These are phyloP conservation scores for Brienomyrus longianalis DNA, from an alignment of 2,113 vertebrate genomes.

Conservation along the genomic window DNA sequence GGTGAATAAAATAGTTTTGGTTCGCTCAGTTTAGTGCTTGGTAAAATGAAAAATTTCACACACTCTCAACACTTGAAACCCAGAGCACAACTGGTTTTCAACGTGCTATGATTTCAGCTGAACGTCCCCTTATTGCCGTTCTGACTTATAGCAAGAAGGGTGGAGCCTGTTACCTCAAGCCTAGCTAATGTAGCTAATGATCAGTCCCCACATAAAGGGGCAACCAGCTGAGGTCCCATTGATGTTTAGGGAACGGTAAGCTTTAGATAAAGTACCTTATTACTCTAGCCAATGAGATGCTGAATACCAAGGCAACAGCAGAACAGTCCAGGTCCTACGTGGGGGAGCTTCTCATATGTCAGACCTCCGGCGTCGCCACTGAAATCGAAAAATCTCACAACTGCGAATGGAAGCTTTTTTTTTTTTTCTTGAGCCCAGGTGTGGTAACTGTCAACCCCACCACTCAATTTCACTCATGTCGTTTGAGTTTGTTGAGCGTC, in stretches of 20 bases:
- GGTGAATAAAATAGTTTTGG: not conserved
- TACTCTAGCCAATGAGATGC: not conserved
- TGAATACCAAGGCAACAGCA: not conserved
- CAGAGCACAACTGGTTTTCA: not conserved
- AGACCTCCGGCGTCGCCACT: not conserved
- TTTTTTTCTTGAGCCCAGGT: not conserved
- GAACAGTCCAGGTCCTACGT: not conserved
- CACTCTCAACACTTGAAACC: not conserved
- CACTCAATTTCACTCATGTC: not conserved
- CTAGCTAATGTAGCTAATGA: not conserved
- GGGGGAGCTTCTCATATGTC: not conserved
- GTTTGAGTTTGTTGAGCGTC: not conserved
- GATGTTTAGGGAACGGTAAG: not conserved
- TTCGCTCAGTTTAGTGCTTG: not conserved
- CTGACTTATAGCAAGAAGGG: not conserved
- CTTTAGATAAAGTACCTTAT: not conserved
- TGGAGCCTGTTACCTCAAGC: not conserved
- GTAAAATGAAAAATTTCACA: not conserved
- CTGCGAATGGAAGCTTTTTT: not conserved
- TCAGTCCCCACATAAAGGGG: not conserved
- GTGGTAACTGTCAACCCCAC: not conserved
- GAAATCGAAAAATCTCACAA: not conserved
- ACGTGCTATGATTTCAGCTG: not conserved
- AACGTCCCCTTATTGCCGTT: not conserved
- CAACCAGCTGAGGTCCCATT: not conserved